A percentile compares a stretch with the other conserved stretches of the same genome.
Conservation (phyloP, 2,113 vertebrate species). For the Cercocebus atys region DNA sequence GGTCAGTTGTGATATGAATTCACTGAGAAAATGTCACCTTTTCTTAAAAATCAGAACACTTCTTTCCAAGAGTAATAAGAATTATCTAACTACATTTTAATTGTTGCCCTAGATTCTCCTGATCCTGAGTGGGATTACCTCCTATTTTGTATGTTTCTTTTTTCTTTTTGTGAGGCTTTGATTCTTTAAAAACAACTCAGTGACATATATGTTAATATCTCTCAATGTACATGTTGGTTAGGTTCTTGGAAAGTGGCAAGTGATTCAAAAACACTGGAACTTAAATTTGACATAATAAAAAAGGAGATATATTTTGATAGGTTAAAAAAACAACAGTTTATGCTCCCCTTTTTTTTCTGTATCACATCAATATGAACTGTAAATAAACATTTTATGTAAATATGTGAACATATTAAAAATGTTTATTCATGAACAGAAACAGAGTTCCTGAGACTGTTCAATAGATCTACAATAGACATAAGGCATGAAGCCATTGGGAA, state of each 20-base stretch:
- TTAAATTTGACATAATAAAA: slow-evolving; percentile 61
- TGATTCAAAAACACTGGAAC: slow-evolving; percentile 70
- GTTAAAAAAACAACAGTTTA: slow-evolving; percentile 4
- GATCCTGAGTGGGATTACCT: slow-evolving; percentile 35
- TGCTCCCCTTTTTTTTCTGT: background rate
- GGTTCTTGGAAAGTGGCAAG: slow-evolving; percentile 67
- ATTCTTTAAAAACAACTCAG: slow-evolving; percentile 57
- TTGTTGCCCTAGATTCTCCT: slow-evolving; percentile 13
- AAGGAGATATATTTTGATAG: background rate
- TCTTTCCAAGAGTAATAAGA: slow-evolving; percentile 25
- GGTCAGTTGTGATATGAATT: background rate
- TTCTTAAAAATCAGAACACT: background rate
- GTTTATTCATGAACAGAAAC: slow-evolving; percentile 56
- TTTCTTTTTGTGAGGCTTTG: slow-evolving; percentile 53
- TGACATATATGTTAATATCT: slow-evolving; percentile 68
- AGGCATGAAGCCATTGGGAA: background rate
- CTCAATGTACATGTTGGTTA: slow-evolving; percentile 69
- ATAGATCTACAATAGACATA: background rate
- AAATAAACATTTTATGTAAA: slow-evolving; percentile 56
- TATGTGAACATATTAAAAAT: slow-evolving; percentile 49
- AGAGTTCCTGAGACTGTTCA: background rate
- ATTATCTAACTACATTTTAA: slow-evolving; percentile 45
- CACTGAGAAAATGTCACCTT: slow-evolving; percentile 26
- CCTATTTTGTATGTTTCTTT: slow-evolving; percentile 44
- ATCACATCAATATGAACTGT: slow-evolving; percentile 45